A percentile compares a stretch with the other conserved stretches of the same genome.
phyloP scores from a whole-genome alignment of 1,140 invertebrate genomes.

The Triops cancriformis region DNA sequence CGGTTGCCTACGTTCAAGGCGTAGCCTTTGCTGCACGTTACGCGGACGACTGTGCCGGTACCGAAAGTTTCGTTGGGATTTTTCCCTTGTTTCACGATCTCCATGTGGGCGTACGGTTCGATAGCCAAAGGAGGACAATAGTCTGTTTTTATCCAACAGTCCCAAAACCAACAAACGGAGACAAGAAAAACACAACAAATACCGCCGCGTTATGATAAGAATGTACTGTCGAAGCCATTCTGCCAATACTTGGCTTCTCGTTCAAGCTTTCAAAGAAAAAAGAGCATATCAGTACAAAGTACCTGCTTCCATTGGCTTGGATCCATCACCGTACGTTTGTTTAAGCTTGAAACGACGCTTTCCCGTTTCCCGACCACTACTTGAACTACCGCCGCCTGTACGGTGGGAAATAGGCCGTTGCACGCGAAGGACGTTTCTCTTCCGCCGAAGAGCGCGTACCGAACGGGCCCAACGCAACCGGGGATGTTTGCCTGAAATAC shows the following conservation, averaged over 20 bases:
- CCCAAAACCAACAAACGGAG: background rate
- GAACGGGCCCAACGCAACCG: slow-evolving; percentile 63
- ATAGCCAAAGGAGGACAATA: slow-evolving; percentile 50
- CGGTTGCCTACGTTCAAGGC: slow-evolving; percentile 60
- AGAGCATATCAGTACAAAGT: background rate
- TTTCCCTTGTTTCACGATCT: slow-evolving; percentile 48
- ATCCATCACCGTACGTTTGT: background rate
- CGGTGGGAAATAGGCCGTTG: background rate
- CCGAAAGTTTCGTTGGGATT: slow-evolving; percentile 37
- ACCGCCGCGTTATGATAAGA: background rate
- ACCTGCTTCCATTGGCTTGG: background rate
- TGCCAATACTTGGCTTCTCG: background rate
- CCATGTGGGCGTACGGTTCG: slow-evolving; percentile 54
- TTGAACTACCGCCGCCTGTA: background rate
- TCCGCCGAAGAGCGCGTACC: slow-evolving; percentile 17
- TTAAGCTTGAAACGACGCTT: background rate
- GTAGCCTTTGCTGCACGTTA: slow-evolving; percentile 65
- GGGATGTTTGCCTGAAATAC: slow-evolving; percentile 71
- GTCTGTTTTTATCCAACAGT: slow-evolving; percentile 26
- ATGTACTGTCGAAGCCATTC: background rate
- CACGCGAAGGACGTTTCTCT: background rate
- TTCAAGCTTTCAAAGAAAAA: background rate
- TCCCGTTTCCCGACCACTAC: background rate
- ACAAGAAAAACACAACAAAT: background rate
- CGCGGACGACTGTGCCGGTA: slow-evolving; percentile 55